phyloP scores from a whole-genome alignment of 2,888 invertebrate genomes.

The Phalera bucephala region DNA sequence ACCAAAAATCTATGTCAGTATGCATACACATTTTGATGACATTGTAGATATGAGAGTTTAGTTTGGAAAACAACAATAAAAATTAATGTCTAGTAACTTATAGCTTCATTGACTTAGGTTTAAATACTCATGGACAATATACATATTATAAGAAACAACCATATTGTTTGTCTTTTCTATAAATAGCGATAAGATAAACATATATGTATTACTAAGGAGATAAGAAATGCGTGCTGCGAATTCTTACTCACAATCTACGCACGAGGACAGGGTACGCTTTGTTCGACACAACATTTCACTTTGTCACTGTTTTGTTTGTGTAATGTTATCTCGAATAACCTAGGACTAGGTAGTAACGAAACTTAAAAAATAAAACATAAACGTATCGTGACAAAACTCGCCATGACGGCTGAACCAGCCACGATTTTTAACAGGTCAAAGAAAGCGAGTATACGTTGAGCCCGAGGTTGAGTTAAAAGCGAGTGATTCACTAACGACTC shows the following conservation, averaged over 20 bases:
- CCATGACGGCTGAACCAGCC: conserved; percentile 45
- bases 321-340: conserved; percentile 7
- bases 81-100: neutral
- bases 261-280: conserved; percentile 16
- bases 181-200: conserved; percentile 40
- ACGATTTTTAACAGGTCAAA: conserved; percentile 66
- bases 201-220: conserved; percentile 35
- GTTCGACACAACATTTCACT: conserved; percentile 18
- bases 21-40: conserved; percentile 2
- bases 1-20: neutral
- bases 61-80: neutral
- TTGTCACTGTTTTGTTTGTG: conserved; percentile 10
- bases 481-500: conserved; percentile 41
- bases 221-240: conserved; percentile 41
- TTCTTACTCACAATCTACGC: conserved; percentile 27
- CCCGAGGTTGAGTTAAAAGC: conserved; percentile 45
- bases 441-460: conserved; percentile 59
- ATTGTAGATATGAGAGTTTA: conserved; percentile 4
- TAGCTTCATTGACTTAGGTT: conserved; percentile 9
- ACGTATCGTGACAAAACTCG: conserved; percentile 37
- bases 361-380: conserved; percentile 14
- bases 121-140: conserved; percentile 20
- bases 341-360: conserved; percentile 1
- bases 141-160: conserved; percentile 34
- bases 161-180: conserved; percentile 35